Evolutionary conservation across 1,140 invertebrate species (phyloP).

Genomic region (Liolophura sinensis): DNA sequence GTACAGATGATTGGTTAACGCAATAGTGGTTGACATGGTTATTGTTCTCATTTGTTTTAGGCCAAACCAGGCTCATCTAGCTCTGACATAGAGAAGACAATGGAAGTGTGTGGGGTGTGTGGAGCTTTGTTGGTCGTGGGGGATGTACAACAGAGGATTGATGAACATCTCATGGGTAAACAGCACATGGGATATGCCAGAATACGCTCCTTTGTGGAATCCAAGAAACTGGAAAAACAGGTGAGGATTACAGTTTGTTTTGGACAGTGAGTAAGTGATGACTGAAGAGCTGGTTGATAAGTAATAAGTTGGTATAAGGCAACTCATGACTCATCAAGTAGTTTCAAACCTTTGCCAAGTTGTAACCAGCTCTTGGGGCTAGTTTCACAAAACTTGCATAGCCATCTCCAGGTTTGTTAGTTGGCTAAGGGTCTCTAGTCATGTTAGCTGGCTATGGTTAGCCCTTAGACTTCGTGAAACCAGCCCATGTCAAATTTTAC

Average conservation of each 20-base stretch:
- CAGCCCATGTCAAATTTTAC: too few relatives aligned
- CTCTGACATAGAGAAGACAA: slow-evolving; percentile 72
- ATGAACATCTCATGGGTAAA: slow-evolving; percentile 97
- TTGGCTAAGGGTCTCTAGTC: too few relatives aligned
- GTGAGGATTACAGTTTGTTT: neutral
- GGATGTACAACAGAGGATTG: slow-evolving; percentile 95
- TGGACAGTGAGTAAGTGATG: neutral
- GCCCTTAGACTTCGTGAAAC: too few relatives aligned
- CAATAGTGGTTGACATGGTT: neutral
- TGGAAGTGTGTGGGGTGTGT: slow-evolving; percentile 99
- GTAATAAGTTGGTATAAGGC: neutral
- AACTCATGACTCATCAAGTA: neutral
- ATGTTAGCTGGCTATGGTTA: too few relatives aligned
- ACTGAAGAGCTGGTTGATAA: neutral
- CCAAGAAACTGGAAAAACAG: slow-evolving; percentile 56
- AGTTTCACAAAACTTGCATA: neutral
- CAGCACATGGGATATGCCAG: slow-evolving; percentile 91
- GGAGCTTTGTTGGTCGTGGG: slow-evolving; percentile 97
- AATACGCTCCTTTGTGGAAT: slow-evolving; percentile 70
- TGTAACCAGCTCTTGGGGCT: neutral
- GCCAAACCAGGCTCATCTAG: slow-evolving; percentile 70
- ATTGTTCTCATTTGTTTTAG: neutral
- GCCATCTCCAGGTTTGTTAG: too few relatives aligned
- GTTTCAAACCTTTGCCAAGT: neutral
- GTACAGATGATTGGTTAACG: neutral